A percentile compares a stretch with the other conserved stretches of the same genome.
Conservation (phyloP, 2,888 invertebrate species). For the Sphinx pinastri region DNA sequence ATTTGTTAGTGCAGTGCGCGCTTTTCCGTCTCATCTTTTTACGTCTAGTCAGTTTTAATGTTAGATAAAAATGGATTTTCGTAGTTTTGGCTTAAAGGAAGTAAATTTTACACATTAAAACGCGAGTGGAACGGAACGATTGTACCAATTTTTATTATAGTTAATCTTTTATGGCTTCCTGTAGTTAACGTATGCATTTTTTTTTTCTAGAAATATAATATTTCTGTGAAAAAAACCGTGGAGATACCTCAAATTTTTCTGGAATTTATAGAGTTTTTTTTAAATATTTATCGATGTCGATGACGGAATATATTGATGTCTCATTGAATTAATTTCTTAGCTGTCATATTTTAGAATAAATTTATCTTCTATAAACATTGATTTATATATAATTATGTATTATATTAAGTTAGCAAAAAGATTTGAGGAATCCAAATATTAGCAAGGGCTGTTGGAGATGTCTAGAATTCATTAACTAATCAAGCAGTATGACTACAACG, state of each 20-base stretch:
- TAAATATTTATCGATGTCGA: not conserved
- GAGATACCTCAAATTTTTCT: slow-evolving; percentile 25
- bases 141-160: slow-evolving; percentile 41
- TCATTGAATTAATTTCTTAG: not conserved
- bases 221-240: slow-evolving; percentile 40
- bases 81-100: slow-evolving; percentile 53
- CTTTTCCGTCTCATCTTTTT: slow-evolving; percentile 57
- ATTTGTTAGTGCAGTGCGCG: not conserved
- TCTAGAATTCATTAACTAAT: not conserved
- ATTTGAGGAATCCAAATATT: slow-evolving; percentile 24
- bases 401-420: slow-evolving; percentile 21
- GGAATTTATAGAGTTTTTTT: not conserved
- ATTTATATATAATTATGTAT: not conserved
- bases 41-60: slow-evolving; percentile 77
- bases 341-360: not conserved
- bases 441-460: slow-evolving; percentile 22
- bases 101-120: slow-evolving; percentile 49
- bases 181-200: slow-evolving; percentile 41
- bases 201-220: slow-evolving; percentile 39
- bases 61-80: slow-evolving; percentile 61
- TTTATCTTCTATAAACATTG: not conserved
- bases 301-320: slow-evolving; percentile 5
- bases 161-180: slow-evolving; percentile 52
- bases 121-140: slow-evolving; percentile 46
- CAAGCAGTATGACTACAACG: not conserved